A percentile compares a stretch with the other conserved stretches of the same genome.
Evolutionary conservation across 2,113 vertebrate genomes (phyloP).

Genomic region (Oreamnos americanus): DNA sequence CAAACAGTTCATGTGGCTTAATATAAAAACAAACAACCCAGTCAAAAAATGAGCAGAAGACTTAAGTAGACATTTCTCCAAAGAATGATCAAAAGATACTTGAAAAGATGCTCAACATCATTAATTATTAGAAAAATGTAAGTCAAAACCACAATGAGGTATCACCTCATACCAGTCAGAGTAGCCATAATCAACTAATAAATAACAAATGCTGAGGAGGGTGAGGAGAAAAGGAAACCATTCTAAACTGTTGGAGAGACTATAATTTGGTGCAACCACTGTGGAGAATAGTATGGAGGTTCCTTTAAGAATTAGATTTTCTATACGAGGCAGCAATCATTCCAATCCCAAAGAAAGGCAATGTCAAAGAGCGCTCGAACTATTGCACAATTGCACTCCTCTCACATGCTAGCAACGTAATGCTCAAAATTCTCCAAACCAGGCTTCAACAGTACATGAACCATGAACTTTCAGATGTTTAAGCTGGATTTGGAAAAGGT

Average conservation of each 20-base stretch:
- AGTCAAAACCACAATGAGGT: background rate
- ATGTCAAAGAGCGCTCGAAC: background rate
- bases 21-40: background rate
- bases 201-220: too few species aligned
- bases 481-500: too few species aligned
- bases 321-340: accelerated
- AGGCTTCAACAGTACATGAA: background rate
- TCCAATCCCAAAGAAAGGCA: background rate
- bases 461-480: background rate
- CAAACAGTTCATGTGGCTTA: background rate
- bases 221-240: too few species aligned
- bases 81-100: background rate
- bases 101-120: background rate
- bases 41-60: background rate
- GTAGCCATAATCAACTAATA: too few species aligned
- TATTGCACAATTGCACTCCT: background rate
- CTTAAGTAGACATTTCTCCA: background rate
- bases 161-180: too few species aligned
- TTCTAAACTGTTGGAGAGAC: too few species aligned
- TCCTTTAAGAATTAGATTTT: too few species aligned
- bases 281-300: too few species aligned
- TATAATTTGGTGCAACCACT: too few species aligned
- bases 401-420: background rate
- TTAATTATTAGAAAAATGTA: background rate
- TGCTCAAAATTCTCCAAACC: background rate